These are phyloP conservation scores for Phalacrocorax brasilianus DNA, from an alignment of 2,113 vertebrate genomes.

Conservation along the genomic window DNA sequence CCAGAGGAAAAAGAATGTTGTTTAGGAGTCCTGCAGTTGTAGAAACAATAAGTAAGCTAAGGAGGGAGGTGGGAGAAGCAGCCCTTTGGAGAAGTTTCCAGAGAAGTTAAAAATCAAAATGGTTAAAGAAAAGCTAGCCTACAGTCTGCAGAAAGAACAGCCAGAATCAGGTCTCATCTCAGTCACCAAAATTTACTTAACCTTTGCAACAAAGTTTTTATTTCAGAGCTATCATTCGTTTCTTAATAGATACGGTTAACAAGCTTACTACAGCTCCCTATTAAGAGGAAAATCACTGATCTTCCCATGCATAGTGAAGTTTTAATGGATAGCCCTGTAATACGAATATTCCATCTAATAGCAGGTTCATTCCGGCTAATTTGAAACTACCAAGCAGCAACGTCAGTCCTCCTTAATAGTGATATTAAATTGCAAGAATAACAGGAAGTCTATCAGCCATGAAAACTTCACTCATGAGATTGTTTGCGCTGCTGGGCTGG, in stretches of 20 bases:
- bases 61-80: not conserved
- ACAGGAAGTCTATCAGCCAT: constrained; percentile 30
- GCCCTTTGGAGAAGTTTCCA: not conserved
- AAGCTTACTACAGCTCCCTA: not conserved
- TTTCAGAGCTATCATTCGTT: not conserved
- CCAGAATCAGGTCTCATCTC: not conserved
- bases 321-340: not conserved
- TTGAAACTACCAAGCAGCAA: not conserved
- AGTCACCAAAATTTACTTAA: not conserved
- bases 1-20: not conserved
- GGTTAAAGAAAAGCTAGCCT: not conserved
- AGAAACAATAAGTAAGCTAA: not conserved
- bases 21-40: not conserved
- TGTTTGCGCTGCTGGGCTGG: constrained; percentile 18
- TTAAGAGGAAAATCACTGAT: not conserved
- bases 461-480: not conserved
- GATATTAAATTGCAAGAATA: constrained; percentile 3
- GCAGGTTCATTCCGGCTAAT: not conserved
- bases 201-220: not conserved
- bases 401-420: not conserved
- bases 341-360: not conserved
- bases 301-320: not conserved
- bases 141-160: not conserved
- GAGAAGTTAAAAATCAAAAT: not conserved
- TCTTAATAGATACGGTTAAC: not conserved